Conservation (phyloP, 2,888 invertebrate species). For the Tillus elongatus region DNA sequence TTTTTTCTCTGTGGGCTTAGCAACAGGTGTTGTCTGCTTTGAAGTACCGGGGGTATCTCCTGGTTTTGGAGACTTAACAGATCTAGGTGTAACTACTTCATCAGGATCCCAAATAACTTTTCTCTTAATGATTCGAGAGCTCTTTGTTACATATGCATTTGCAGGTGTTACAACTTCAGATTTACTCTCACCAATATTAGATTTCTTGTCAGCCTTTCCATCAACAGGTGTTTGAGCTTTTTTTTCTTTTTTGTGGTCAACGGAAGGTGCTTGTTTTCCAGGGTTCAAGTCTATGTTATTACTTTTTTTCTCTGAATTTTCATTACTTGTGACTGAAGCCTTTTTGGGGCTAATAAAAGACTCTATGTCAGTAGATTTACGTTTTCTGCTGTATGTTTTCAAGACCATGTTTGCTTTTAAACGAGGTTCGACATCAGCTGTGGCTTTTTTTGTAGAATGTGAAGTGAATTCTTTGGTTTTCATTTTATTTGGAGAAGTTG, state of each 20-base stretch:
- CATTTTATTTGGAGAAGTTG: background rate
- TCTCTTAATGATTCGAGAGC: slow-evolving; percentile 55
- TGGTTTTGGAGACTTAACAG: slow-evolving; percentile 19
- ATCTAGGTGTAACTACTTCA: slow-evolving; percentile 43
- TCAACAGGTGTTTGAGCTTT: too few relatives aligned
- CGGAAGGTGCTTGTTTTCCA: background rate
- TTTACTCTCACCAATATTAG: too few relatives aligned
- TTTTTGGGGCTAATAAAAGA: slow-evolving; percentile 15
- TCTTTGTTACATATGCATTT: slow-evolving; percentile 37
- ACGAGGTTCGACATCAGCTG: slow-evolving; percentile 30
- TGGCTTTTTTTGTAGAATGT: slow-evolving; percentile 11
- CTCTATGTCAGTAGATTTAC: slow-evolving; percentile 28
- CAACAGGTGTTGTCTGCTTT: background rate
- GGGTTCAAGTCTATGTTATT: background rate
- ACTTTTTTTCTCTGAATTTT: background rate
- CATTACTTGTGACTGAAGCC: slow-evolving; percentile 5
- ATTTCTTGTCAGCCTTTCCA: too few relatives aligned
- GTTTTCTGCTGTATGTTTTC: slow-evolving; percentile 39
- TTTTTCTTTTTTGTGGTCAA: slow-evolving; percentile 5
- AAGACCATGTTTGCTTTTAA: slow-evolving; percentile 32
- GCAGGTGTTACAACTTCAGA: slow-evolving; percentile 14
- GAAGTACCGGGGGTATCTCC: slow-evolving; percentile 8
- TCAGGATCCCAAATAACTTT: slow-evolving; percentile 69
- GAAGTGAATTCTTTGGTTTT: background rate
- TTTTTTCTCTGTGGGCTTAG: slow-evolving; percentile 8